Evolutionary conservation across 1,140 invertebrate genomes (phyloP).

Genomic region (Ostrea denselamellosa): DNA sequence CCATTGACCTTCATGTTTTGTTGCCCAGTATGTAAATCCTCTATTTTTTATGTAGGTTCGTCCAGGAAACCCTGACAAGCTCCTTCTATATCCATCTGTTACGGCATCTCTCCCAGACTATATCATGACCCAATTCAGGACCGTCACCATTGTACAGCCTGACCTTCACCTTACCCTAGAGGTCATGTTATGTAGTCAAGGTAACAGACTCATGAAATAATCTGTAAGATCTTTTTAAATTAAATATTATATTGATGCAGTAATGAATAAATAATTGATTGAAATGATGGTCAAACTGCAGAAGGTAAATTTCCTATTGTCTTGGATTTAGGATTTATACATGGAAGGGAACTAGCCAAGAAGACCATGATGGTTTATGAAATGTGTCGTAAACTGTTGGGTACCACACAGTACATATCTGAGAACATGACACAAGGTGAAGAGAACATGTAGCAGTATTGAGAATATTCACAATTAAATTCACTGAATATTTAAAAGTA

Average conservation of each 20-base stretch:
- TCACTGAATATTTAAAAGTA: too few species aligned
- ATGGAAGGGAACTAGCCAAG: constrained; percentile 69
- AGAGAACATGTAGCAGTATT: too few species aligned
- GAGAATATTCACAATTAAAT: too few species aligned
- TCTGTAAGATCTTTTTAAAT: background rate
- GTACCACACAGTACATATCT: constrained; percentile 72
- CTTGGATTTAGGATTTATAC: constrained; percentile 69
- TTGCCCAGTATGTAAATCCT: background rate
- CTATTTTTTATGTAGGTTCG: constrained; percentile 54
- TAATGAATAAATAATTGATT: too few species aligned
- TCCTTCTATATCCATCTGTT: constrained; percentile 71
- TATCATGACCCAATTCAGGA: constrained; percentile 73
- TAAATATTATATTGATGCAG: too few species aligned
- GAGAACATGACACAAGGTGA: constrained; percentile 69
- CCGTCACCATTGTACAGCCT: constrained; percentile 71
- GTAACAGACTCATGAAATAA: constrained; percentile 54
- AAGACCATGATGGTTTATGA: constrained; percentile 72
- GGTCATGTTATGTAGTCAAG: constrained; percentile 76
- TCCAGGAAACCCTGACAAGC: constrained; percentile 70
- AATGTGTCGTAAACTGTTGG: constrained; percentile 70
- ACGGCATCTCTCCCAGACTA: constrained; percentile 69
- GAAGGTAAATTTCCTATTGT: background rate
- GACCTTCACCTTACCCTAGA: constrained; percentile 71
- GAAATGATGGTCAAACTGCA: background rate
- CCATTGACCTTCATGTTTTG: background rate